Base-by-base conservation (phyloP, 2,797 vertebrate species). In the Gallinago nigripennis region DNA sequence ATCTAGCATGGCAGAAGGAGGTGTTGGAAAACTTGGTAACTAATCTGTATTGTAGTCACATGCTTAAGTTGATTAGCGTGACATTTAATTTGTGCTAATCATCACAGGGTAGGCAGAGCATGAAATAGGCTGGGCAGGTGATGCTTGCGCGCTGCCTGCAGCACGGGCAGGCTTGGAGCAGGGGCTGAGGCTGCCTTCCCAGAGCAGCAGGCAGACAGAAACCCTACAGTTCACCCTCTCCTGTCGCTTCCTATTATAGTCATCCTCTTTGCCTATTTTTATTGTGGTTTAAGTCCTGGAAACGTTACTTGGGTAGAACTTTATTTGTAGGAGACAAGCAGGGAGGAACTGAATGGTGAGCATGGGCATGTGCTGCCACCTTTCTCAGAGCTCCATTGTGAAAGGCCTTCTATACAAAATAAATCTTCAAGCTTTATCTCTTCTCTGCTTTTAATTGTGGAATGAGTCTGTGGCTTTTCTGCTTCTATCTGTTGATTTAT, bases 51-150 rank as follows among this genome's bases (percentile, higher is more conserved):
- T 72, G 28, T 78, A 81, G 45, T 78, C 76, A 51, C 35, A n/a
- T 51, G 82, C 58, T 91, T 50, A 58, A 71, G 39, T 28, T 69
- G 63, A 53, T 94, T 81, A 90, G 41, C 11, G 0, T 68, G 63
- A 31, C 48, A 37, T 91, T 91, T 90, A 60, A 76, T 92, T 91
- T 63, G 51, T 79, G n/a, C 61, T 86, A 53, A 84, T 91, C 15
- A 45, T 31, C 9, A 16, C 31, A 56, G 63, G 31, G 25, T 68
- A 56, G 31, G 58, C 82, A 90, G 50, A 60, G 54, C 82, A 21
- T 70, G 71, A 87, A 90, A 65, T 83, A 35, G 37, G n/a, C 20
- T 19, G 51, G 53, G 72, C 68, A 54, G 86, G 76, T 78, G 76
- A 57, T 0, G 6, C 54, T 78, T 39, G n/a, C 2, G 6, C 64